A percentile compares a stretch with the other conserved stretches of the same genome.
These are phyloP conservation scores for Sepioteuthis lessoniana DNA, from an alignment of 2,888 invertebrate genomes.

Conservation along the genomic window DNA sequence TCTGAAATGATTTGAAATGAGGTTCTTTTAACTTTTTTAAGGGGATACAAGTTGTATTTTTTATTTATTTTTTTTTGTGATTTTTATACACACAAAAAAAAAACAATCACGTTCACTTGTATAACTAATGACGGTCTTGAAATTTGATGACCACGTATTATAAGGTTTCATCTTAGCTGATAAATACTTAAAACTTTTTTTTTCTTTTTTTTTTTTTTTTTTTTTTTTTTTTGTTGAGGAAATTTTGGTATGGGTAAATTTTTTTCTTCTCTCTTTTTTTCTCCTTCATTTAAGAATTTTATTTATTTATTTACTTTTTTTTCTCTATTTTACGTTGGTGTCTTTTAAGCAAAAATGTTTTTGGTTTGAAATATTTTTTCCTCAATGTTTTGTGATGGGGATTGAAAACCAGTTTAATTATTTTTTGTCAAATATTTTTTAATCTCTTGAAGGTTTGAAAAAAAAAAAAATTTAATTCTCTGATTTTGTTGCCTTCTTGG, in stretches of 20 bases:
- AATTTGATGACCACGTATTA: conserved; percentile 15
- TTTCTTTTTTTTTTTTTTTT: background rate
- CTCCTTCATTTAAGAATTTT: no score
- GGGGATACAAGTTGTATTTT: background rate
- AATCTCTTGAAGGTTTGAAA: conserved; percentile 16
- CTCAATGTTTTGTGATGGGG: background rate
- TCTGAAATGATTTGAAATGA: conserved; percentile 17
- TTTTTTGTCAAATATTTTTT: conserved; percentile 8
- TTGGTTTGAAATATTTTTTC: background rate
- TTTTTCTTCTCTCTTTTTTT: no score
- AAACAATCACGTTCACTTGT: background rate
- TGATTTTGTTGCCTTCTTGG: conserved; percentile 33
- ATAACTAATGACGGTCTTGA: background rate
- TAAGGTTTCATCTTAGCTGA: background rate
- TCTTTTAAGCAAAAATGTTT: background rate
- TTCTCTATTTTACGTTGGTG: background rate
- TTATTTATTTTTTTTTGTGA: no score
- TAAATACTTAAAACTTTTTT: background rate
- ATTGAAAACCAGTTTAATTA: conserved; percentile 18
- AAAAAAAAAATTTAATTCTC: background rate
- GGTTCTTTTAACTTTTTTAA: background rate
- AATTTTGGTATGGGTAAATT: background rate
- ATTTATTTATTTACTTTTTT: no score
- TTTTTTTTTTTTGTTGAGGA: background rate
- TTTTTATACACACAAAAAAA: background rate